These are phyloP conservation scores for Bucorvus abyssinicus DNA, from an alignment of 2,797 vertebrate genomes.

Conservation along the genomic window DNA sequence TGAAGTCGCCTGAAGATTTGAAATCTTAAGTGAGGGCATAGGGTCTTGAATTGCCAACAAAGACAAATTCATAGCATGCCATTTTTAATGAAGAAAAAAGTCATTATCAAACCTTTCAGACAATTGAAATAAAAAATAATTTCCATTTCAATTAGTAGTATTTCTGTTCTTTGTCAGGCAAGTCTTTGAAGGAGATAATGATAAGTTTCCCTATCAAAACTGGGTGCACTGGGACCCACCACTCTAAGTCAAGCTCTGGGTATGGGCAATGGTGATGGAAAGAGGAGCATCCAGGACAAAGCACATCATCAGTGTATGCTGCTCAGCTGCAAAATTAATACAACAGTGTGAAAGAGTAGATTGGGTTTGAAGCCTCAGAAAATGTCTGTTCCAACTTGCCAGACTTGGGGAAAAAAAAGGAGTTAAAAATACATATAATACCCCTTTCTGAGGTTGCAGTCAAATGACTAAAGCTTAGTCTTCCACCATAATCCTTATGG, in stretches of 20 bases:
- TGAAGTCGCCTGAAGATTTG: not conserved
- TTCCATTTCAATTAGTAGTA: not conserved
- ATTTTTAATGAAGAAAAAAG: not conserved
- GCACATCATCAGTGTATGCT: not conserved
- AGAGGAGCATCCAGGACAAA: not conserved
- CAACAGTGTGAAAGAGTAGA: not conserved
- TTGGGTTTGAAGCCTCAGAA: not conserved
- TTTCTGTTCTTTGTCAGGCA: not conserved
- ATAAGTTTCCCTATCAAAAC: not conserved
- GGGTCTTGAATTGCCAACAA: not conserved
- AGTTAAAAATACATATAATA: not conserved
- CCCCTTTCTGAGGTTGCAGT: not conserved
- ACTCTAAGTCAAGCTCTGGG: rapidly evolving
- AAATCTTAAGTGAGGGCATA: not conserved
- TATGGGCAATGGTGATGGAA: rapidly evolving
- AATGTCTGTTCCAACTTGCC: not conserved
- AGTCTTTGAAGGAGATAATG: not conserved
- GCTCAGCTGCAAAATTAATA: not conserved
- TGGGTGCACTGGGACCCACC: not conserved
- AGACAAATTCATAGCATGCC: not conserved
- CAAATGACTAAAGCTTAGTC: not conserved
- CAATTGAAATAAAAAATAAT: not conserved
- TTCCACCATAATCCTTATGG: not conserved
- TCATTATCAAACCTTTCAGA: not conserved
- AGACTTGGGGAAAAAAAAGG: not conserved